Base-by-base conservation (phyloP, 1,140 invertebrate genomes). In the Cherax destructor region DNA sequence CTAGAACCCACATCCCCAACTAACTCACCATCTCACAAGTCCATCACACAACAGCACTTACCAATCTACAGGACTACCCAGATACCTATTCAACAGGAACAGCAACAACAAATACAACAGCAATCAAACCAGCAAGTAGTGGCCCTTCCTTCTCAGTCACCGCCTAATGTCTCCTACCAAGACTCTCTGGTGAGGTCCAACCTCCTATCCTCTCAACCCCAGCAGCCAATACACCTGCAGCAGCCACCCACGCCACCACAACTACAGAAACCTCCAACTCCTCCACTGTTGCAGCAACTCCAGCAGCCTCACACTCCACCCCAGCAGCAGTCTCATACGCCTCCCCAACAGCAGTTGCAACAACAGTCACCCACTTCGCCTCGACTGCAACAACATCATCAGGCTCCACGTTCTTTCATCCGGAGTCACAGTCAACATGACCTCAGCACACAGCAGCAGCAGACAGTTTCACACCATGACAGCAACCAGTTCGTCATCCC, bases 251-350 rank as follows among this genome's bases (percentile, higher is more conserved):
- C 78, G n/a, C 87, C 90, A 13, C 92, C 92, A 65, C 92, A 93
- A 16, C 93, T 93, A 76, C 88, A 86, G 49, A 49, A 93, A 16
- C 83, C 93, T 0, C 93, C 93, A 1, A 59, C 56, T 1, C 56
- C 30, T 41, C 30, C 30, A 41, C 30, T 41, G 30, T 41, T 9
- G 52, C 92, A 94, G 50, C 24, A 76, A 49, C 65, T 59, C 16
- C 86, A 80, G 59, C 86, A 88, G 61, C 79, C 86, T 50, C 30
- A 61, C 30, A 88, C 78, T 59, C 79, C 86, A 3, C 76, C 86
- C 24, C 77, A 80, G 0, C 76, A 80, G 5, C 76, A 88, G 61
- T 41, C 86, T 18, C 92, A 86, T 9, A 84, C 86, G 49, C 91
- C 78, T 16, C 91, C 87, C 30, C 61, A 65, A 5, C 13, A 16